A percentile compares a stretch with the other conserved stretches of the same genome.
Evolutionary conservation across 2,113 vertebrate genomes (phyloP).

Genomic region (Sorex fumeus): DNA sequence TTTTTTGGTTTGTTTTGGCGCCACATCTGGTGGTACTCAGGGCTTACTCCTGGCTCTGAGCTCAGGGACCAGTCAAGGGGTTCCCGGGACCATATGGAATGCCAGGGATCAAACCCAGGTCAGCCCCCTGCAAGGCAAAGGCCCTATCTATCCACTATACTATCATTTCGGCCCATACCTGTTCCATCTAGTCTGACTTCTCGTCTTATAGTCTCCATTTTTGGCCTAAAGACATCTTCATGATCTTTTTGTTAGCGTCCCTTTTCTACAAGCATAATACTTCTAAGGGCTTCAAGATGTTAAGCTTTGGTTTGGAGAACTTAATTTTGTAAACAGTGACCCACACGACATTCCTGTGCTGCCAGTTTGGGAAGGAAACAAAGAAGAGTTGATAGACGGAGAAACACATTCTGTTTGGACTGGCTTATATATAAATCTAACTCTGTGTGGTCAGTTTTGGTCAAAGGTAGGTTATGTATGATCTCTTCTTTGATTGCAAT

Average conservation of each 20-base stretch:
- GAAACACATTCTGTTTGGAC: not conserved
- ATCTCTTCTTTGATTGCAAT: not conserved
- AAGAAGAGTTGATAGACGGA: not conserved
- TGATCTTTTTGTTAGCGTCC: not conserved
- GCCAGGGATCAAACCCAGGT: too few species aligned
- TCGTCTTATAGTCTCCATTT: not conserved
- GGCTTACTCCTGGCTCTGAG: too few species aligned
- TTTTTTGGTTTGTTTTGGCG: too few species aligned
- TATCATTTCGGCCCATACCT: too few species aligned
- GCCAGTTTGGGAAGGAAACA: not conserved
- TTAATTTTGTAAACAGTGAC: not conserved
- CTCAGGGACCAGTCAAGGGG: too few species aligned
- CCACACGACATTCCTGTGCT: not conserved
- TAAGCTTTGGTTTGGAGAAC: not conserved
- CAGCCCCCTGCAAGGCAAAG: too few species aligned
- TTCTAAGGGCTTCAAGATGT: not conserved
- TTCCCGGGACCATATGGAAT: too few species aligned
- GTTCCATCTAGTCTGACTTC: not conserved
- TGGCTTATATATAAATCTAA: not conserved
- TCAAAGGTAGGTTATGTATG: not conserved
- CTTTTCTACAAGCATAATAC: not conserved
- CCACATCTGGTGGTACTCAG: too few species aligned
- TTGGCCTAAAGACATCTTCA: not conserved
- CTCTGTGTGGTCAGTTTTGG: not conserved
- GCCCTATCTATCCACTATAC: too few species aligned